These are phyloP conservation scores for Drosophila colorata DNA, from an alignment of 2,888 invertebrate species.

Conservation along the genomic window DNA sequence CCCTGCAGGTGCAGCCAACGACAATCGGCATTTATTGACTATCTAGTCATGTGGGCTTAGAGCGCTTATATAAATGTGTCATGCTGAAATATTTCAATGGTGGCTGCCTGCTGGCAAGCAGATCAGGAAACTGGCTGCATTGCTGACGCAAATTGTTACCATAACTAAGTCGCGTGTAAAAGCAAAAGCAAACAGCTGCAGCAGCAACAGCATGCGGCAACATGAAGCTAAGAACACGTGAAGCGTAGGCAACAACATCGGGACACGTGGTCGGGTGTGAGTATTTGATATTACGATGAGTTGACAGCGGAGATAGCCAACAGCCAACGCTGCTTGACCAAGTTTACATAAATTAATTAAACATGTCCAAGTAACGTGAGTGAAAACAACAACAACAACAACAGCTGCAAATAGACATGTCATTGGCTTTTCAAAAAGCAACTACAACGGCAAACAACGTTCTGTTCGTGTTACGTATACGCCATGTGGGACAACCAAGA, in stretches of 20 bases:
- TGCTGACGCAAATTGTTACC: constrained; percentile 71
- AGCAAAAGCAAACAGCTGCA: constrained; percentile 28
- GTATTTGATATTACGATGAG: constrained; percentile 6
- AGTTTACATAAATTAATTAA: constrained; percentile 76
- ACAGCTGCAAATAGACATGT: constrained; percentile 1
- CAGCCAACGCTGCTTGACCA: constrained; percentile 20
- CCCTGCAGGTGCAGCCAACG: constrained; percentile 2
- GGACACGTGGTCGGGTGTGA: constrained; percentile 40
- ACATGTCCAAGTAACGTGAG: constrained; percentile 67
- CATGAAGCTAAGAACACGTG: constrained; percentile 61
- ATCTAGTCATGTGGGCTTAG: constrained; percentile 14
- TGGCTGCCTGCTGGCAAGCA: background rate
- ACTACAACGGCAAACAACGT: constrained; percentile 18
- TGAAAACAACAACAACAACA: constrained; percentile 12
- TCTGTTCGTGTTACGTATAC: constrained; percentile 53
- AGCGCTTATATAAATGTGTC: constrained; percentile 60
- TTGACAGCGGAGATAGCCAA: constrained; percentile 11
- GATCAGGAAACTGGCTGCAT: constrained; percentile 5
- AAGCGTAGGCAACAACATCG: constrained; percentile 34
- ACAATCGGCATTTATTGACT: constrained; percentile 1
- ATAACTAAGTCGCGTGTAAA: constrained; percentile 59
- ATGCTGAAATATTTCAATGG: background rate
- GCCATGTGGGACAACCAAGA: constrained; percentile 23
- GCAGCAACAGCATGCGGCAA: constrained; percentile 17
- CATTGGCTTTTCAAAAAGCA: constrained; percentile 9